Evolutionary conservation across 2,113 vertebrate genomes (phyloP), one percentile per base, ranked within the genome.

Genomic region (Boleophthalmus pectinirostris): DNA sequence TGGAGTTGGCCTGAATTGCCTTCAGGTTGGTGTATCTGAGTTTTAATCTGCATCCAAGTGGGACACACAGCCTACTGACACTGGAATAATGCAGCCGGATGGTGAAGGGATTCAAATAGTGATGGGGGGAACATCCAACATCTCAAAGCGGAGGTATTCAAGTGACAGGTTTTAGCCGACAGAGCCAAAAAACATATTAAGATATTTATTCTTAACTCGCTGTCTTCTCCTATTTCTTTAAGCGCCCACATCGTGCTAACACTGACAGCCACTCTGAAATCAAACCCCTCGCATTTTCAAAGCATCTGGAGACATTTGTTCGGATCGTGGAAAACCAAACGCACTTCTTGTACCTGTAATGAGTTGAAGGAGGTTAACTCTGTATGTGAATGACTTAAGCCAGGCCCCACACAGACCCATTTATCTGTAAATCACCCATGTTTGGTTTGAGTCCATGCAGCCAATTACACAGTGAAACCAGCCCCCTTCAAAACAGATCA

Each of bases 351-450:
- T 35, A 60, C 82, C 69, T 70, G 70, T 35, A 89, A 89, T 83
- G 84, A 87, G 86, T 84, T 80, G 82, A 78, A 84, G 72, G 38
- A 78, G 83, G 73, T 66, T 72, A 51, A 84, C 78, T 80, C 79
- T 83, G 83, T 84, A 88, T 72, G 75, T 77, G 80, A 54, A 74
- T 64, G 81, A 75, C 85, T 77, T 69, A 74, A 80, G 87, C 90
- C 90, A 92, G 91, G 73, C 88, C 86, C 77, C 81, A 68, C 73
- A 79, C 83, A 88, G 88, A 86, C 81, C 83, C 82, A 89, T 85
- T 90, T 91, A 91, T 88, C 90, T 83, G 75, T 71, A 81, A 88
- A 90, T 92, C 90, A 90, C 87, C 90, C 85, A 75, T 75, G 78
- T 88, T 58, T 82, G 78, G 86, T 80, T 69, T 66, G 84, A 80